phyloP scores from a whole-genome alignment of 2,113 vertebrate genomes.

The Ifrita kowaldi region DNA sequence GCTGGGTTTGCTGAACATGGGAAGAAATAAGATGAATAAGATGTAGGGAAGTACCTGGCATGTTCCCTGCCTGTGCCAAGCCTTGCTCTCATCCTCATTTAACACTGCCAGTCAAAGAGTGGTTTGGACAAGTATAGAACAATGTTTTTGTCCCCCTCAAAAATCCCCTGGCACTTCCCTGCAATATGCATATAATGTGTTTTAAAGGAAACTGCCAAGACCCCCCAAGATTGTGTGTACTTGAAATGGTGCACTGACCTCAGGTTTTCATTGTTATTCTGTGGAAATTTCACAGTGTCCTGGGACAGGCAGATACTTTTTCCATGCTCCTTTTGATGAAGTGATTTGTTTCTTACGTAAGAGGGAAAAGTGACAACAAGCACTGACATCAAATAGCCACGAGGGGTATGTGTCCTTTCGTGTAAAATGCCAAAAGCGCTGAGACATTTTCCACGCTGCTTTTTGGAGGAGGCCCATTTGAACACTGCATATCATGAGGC shows the following conservation, averaged over 20 bases:
- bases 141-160: not conserved
- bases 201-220: not conserved
- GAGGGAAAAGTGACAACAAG: not conserved
- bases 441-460: not conserved
- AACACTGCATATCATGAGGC: fast-evolving
- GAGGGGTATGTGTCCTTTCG: not conserved
- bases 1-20: not conserved
- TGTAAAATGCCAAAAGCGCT: not conserved
- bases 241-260: not conserved
- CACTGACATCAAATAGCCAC: not conserved
- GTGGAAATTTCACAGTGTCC: not conserved
- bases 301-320: not conserved
- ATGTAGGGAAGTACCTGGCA: not conserved
- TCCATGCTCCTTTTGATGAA: not conserved
- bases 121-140: not conserved
- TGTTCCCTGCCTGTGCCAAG: not conserved
- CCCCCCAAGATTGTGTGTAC: not conserved
- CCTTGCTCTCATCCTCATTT: not conserved
- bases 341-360: not conserved
- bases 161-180: not conserved
- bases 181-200: not conserved
- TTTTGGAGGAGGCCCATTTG: not conserved
- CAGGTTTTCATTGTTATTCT: not conserved
- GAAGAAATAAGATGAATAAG: not conserved
- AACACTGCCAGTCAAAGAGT: not conserved